phyloP scores from a whole-genome alignment of 2,113 vertebrate species.

The Dolichotis patagonum region DNA sequence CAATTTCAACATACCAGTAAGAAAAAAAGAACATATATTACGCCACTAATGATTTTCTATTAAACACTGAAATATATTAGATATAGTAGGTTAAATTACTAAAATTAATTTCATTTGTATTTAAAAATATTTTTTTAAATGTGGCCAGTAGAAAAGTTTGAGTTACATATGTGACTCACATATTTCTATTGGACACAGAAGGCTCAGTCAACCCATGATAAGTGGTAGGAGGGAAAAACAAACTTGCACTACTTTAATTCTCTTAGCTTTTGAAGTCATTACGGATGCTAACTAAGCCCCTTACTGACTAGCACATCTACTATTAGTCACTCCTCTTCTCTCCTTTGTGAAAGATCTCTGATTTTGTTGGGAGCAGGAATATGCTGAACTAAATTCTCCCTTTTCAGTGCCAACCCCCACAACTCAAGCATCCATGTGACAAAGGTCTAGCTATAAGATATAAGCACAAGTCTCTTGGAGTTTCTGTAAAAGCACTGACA shows the following conservation, averaged over 20 bases:
- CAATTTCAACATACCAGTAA: background rate
- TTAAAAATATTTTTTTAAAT: background rate
- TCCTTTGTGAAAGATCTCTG: background rate
- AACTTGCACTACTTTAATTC: background rate
- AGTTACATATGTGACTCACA: background rate
- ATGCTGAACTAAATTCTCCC: background rate
- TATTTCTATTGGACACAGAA: background rate
- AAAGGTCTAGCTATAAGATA: background rate
- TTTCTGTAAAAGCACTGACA: background rate
- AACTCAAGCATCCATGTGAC: background rate
- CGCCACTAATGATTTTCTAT: background rate
- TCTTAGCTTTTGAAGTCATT: background rate
- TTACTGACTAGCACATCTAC: background rate
- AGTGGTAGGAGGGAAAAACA: background rate
- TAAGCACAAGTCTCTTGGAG: background rate
- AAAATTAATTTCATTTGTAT: background rate
- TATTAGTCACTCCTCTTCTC: background rate
- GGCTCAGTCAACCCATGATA: background rate
- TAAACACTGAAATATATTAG: background rate
- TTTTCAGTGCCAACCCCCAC: background rate
- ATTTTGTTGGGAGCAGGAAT: background rate
- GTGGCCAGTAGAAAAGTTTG: constrained; percentile 2
- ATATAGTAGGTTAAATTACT: background rate
- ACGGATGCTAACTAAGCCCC: background rate
- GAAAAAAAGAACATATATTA: background rate